These are phyloP conservation scores for Virgularia gustaviana DNA, from an alignment of 92 coral and sea anemone species.

Conservation along the genomic window DNA sequence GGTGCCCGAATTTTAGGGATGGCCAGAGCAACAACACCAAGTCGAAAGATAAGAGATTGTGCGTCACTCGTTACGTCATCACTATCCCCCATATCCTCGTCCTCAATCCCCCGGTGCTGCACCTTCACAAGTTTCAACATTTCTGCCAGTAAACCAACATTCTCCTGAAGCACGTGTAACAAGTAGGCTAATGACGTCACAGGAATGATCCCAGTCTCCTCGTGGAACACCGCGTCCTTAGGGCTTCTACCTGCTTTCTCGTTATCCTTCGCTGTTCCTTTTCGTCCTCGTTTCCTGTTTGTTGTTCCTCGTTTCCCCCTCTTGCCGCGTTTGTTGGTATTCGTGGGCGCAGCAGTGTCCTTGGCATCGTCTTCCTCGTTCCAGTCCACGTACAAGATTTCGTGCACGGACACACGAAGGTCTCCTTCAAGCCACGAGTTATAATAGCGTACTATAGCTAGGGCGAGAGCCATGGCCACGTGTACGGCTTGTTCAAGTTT, in stretches of 20 bases:
- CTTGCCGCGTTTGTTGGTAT: neutral
- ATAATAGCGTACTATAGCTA: conserved; percentile 53
- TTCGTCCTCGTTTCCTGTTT: conserved; percentile 6
- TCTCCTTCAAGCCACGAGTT: conserved; percentile 40
- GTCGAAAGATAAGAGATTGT: conserved; percentile 55
- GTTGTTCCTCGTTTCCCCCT: conserved; percentile 3
- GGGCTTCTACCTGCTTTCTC: neutral
- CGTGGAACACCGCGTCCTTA: conserved; percentile 47
- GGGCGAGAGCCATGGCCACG: conserved; percentile 57
- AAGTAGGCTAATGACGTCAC: conserved; percentile 20
- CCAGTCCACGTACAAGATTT: conserved; percentile 1
- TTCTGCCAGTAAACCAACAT: conserved; percentile 12
- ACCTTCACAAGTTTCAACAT: conserved; percentile 34
- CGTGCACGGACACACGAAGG: neutral
- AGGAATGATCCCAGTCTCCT: conserved; percentile 31
- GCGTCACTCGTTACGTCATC: conserved; percentile 33
- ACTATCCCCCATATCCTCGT: conserved; percentile 14
- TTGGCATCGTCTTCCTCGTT: neutral
- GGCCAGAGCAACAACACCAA: conserved; percentile 62
- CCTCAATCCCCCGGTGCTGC: conserved; percentile 8
- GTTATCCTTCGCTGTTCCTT: neutral
- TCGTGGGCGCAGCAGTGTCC: neutral
- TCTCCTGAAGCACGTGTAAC: conserved; percentile 4
- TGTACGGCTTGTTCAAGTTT: conserved; percentile 47
- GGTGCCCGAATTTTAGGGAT: conserved; percentile 63